phyloP scores from a whole-genome alignment of 2,888 invertebrate species.

The Anthophora plumipes region DNA sequence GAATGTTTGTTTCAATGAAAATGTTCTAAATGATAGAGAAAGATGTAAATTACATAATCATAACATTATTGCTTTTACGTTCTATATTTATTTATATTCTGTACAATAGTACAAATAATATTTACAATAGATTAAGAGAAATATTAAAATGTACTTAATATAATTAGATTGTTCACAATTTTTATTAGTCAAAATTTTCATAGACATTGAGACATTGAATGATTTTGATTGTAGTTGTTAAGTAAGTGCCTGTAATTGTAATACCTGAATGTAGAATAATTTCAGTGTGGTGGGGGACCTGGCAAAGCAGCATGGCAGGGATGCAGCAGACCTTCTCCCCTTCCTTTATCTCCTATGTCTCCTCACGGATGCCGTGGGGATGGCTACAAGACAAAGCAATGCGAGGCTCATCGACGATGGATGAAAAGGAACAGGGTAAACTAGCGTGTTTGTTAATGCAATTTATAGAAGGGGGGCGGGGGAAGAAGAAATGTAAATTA shows the following conservation, averaged over 20 bases:
- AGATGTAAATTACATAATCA: constrained; percentile 53
- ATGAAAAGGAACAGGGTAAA: constrained; percentile 94
- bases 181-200: constrained; percentile 3
- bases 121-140: constrained; percentile 30
- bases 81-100: constrained; percentile 47
- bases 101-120: constrained; percentile 28
- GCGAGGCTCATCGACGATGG: constrained; percentile 91
- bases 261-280: constrained; percentile 63
- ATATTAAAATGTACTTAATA: constrained; percentile 9
- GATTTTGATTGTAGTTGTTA: constrained; percentile 25
- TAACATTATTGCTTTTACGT: constrained; percentile 30
- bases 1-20: constrained; percentile 29
- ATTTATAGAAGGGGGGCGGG: too few relatives aligned
- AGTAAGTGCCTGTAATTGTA: not conserved
- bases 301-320: constrained; percentile 93
- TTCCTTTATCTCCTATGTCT: constrained; percentile 79
- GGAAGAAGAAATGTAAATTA: not conserved
- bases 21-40: constrained; percentile 57
- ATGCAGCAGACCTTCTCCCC: constrained; percentile 82
- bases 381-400: constrained; percentile 87
- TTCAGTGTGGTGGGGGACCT: constrained; percentile 87
- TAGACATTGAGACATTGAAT: constrained; percentile 40
- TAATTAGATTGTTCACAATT: constrained; percentile 27
- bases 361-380: constrained; percentile 79
- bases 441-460: constrained; percentile 14